Percentiles rank a stretch among this genome's conserved stretches.
phyloP scores from a whole-genome alignment of 2,113 vertebrate genomes.

The Neogobius melanostomus region DNA sequence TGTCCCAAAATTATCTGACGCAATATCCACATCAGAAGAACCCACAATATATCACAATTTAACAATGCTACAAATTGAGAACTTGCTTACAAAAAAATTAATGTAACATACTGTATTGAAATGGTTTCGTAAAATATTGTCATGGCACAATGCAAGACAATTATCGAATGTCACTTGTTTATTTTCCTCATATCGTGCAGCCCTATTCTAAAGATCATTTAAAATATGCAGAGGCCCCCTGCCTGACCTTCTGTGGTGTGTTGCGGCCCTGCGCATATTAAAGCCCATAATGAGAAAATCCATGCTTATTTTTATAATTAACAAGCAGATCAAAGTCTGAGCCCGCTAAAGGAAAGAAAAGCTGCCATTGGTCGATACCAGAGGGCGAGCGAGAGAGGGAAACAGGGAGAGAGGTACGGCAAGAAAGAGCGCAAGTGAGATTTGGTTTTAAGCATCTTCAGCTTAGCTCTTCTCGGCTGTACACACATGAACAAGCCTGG shows the following conservation, averaged over 20 bases:
- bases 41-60: no score
- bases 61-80: no score
- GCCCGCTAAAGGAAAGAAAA: constrained; percentile 55
- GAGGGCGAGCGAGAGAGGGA: constrained; percentile 16
- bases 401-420: constrained; percentile 8
- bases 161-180: no score
- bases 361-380: constrained; percentile 56
- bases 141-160: no score
- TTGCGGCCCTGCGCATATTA: constrained; percentile 64
- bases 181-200: no score
- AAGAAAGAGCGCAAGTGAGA: constrained; percentile 48
- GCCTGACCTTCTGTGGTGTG: constrained; percentile 48
- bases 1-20: no score
- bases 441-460: constrained; percentile 55
- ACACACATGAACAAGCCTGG: constrained; percentile 49
- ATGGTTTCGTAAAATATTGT: no score
- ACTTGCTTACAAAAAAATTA: no score
- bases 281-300: constrained; percentile 74
- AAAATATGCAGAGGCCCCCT: constrained; percentile 32
- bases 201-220: not conserved
- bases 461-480: constrained; percentile 45
- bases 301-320: constrained; percentile 77
- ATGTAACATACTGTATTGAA: no score
- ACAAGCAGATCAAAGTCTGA: constrained; percentile 75
- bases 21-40: no score